Evolutionary conservation across 2,797 vertebrate genomes (phyloP).

Genomic region (Syndactyla subalaris): DNA sequence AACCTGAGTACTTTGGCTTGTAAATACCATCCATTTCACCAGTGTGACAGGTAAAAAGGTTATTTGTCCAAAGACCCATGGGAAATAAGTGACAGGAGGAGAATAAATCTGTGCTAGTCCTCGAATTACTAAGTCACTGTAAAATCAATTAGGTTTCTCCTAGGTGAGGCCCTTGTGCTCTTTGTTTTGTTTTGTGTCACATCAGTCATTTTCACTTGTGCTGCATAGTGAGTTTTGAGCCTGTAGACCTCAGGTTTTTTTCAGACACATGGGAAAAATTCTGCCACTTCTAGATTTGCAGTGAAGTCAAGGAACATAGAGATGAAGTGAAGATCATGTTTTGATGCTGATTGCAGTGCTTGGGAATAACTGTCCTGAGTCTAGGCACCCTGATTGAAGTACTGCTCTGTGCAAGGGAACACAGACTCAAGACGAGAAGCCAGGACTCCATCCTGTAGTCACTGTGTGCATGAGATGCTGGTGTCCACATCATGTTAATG

Average conservation of each 20-base stretch:
- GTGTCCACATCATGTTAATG: background rate
- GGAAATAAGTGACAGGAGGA: background rate
- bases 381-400: background rate
- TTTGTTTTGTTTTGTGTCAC: background rate
- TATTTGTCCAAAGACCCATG: background rate
- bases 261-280: background rate
- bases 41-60: constrained; percentile 2
- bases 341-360: background rate
- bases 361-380: background rate
- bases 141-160: constrained; percentile 15
- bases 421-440: background rate
- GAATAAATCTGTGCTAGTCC: constrained; percentile 22
- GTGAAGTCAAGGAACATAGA: background rate
- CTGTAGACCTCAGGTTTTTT: background rate
- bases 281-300: background rate
- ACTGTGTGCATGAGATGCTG: background rate
- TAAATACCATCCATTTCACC: constrained; percentile 30
- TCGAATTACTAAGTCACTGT: background rate
- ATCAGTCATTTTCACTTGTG: background rate
- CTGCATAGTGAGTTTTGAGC: background rate
- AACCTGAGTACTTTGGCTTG: background rate
- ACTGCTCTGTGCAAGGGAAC: background rate
- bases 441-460: background rate
- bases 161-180: background rate
- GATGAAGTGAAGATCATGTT: background rate